A percentile compares a stretch with the other conserved stretches of the same genome.
Evolutionary conservation across 1,140 invertebrate genomes (phyloP).

Genomic region (Vollenhovia emeryi): DNA sequence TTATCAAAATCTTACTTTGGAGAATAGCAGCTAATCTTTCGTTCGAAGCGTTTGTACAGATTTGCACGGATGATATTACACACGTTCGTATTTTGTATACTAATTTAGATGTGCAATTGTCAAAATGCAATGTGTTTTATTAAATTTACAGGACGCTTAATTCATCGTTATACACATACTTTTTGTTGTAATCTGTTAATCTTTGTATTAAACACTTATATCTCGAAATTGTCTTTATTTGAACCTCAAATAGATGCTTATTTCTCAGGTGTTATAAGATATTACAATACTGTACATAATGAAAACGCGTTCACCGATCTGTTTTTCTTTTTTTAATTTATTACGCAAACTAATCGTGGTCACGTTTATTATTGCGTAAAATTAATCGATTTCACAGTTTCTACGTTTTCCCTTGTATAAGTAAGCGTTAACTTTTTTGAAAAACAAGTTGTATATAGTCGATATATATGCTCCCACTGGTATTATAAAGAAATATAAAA

Average conservation of each 20-base stretch:
- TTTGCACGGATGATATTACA: not conserved
- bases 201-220: conserved; percentile 17
- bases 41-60: not conserved
- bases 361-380: not conserved
- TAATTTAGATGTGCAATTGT: not conserved
- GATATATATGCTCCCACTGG: conserved; percentile 65
- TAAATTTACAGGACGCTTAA: not conserved
- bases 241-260: conserved; percentile 59
- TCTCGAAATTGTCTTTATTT: conserved; percentile 27
- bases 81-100: not conserved
- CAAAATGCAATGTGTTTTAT: not conserved
- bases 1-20: not conserved
- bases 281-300: conserved; percentile 21
- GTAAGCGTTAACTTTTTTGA: conserved; percentile 2
- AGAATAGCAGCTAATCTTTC: not conserved
- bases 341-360: not conserved
- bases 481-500: conserved; percentile 43
- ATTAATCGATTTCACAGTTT: not conserved
- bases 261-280: conserved; percentile 16
- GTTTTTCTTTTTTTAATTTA: conserved; percentile 27
- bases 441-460: conserved; percentile 50
- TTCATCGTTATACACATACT: not conserved
- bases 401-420: conserved; percentile 5
- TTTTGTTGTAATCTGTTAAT: conserved; percentile 16
- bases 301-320: conserved; percentile 1